phyloP scores from a whole-genome alignment of 2,113 vertebrate species.

The Cephalopterus ornatus region DNA sequence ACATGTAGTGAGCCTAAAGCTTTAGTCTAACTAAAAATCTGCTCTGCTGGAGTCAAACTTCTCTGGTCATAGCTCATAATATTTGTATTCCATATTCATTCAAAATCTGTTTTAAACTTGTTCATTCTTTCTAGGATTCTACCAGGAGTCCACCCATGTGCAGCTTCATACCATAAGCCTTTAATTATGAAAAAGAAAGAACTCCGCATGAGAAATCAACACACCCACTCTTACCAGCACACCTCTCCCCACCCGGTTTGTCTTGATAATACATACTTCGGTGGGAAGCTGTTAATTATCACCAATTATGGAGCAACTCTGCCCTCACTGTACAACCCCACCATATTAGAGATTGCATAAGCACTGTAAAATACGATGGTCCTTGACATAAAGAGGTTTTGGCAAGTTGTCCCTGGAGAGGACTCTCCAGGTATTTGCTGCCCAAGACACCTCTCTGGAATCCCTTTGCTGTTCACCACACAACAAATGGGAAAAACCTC shows the following conservation, averaged over 20 bases:
- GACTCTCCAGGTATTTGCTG: neutral
- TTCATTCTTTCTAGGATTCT: slow-evolving; percentile 38
- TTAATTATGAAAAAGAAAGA: slow-evolving; percentile 18
- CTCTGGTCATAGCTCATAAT: neutral
- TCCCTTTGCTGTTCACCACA: neutral
- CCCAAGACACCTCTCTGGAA: neutral
- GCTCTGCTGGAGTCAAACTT: neutral
- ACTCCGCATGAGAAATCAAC: slow-evolving; percentile 2
- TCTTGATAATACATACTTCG: neutral
- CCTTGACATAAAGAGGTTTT: neutral
- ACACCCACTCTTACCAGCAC: slow-evolving; percentile 8
- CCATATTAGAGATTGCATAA: neutral
- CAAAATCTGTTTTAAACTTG: neutral
- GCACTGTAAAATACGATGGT: neutral
- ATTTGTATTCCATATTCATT: neutral
- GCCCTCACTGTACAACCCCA: neutral
- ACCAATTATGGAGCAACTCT: neutral
- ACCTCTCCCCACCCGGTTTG: neutral
- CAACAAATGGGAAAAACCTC: neutral
- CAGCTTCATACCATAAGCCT: slow-evolving; percentile 18
- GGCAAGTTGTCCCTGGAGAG: neutral
- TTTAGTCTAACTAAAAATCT: neutral
- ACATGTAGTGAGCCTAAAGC: neutral
- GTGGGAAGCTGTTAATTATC: slow-evolving; percentile 36
- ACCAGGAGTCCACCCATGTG: neutral